Evolutionary conservation across 1,140 invertebrate genomes (phyloP), one percentile per base, ranked within the genome.

Genomic region (Ditylenchus dipsaci): DNA sequence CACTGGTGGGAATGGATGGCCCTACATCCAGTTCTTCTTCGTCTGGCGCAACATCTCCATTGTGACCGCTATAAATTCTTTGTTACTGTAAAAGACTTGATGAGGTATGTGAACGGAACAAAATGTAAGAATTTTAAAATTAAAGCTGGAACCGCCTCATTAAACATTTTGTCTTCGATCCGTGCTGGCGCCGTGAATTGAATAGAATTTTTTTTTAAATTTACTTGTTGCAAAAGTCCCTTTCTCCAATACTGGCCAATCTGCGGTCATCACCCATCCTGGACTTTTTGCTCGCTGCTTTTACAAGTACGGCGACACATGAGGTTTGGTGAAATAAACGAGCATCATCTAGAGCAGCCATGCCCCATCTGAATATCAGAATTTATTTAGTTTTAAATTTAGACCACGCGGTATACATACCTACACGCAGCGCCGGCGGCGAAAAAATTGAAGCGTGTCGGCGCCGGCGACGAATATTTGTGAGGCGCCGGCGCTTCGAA

Each of bases 331-430:
- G 59, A 58, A 83, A 82, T n/a, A 60, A 62, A 26, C 68, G 58
- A 5, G 82, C 80, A 59, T 82, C 80, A 65, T 82, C 80, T 42
- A 83, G 58, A 17, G 80, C 66, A 49, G 78, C 74, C 3, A 71
- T 43, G 0, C 80, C 76, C 82, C 82, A 83, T 17, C 71, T 43
- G 15, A 53, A n/a, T n/a, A n/a, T n/a, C n/a, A n/a, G n/a, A n/a
- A n/a, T n/a, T 21, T 19, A 53, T 19, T 7, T 19, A 8, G 49
- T 53, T 53, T 53, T 21, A 3, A 53, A n/a, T n/a, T n/a, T n/a
- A n/a, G n/a, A n/a, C n/a, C n/a, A n/a, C n/a, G n/a, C n/a, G n/a
- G n/a, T n/a, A n/a, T n/a, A n/a, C n/a, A n/a, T n/a, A n/a, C n/a
- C n/a, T n/a, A n/a, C n/a, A n/a, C n/a, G n/a, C n/a, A n/a, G n/a